Evolutionary conservation across 2,888 invertebrate genomes (phyloP), one percentile per base, ranked within the genome.

Genomic region (Schizotus pectinicornis): DNA sequence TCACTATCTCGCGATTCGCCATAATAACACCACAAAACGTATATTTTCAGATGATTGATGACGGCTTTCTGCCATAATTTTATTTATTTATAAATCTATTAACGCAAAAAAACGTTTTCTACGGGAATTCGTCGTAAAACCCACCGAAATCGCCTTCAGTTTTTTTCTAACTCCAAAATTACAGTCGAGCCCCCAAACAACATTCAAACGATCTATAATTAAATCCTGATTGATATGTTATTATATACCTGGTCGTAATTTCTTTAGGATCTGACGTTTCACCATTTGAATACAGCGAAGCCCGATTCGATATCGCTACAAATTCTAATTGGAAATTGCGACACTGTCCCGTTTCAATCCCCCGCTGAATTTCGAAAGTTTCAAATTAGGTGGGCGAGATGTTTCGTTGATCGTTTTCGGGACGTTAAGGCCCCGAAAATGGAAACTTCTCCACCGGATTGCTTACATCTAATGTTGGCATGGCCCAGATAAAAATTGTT

Each of bases 221-320:
- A 77, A 72, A 64, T 67, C 67, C 71, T 76, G 77, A 76, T 77
- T 76, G 76, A 77, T 77, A 74, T 75, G 75, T 76, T 76, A 76
- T 77, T 77, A 76, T 76, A 71, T 76, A 75, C 77, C 76, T 76
- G 74, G 67, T 71, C 72, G 67, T 74, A 75, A 75, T 74, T 74
- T 71, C 69, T 69, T 64, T 32, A 55, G 50, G 55, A 43, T 38
- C 37, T 36, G 34, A 32, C 33, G 12, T 58, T 38, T 36, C 58
- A 58, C 32, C 38, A 49, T 53, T 43, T 49, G 36, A 54, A 41
- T 7, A 22, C 48, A 52, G 52, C 37, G 8, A 1, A 7, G 39
- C n/a, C n/a, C 9, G 22, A 9, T 9, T 1, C 11, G 12, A 6
- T 7, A 5, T 30, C 12, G 31, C 11, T 13, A 7, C 7, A n/a